Conservation (phyloP, 2,888 invertebrate species). For the Tachina fera region DNA sequence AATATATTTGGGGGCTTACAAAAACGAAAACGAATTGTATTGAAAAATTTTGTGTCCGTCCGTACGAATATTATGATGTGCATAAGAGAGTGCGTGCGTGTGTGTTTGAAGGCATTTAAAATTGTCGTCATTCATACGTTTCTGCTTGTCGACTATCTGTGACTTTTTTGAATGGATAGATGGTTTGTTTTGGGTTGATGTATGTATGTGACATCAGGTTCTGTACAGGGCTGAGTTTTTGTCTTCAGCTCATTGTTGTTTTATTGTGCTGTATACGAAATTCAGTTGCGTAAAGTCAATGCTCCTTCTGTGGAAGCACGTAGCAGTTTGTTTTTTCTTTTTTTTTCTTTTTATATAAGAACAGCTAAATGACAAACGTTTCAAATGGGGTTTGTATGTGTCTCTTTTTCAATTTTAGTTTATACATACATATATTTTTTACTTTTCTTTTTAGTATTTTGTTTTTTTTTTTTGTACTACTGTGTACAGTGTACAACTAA, state of each 20-base stretch:
- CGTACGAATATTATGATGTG: slow-evolving; percentile 12
- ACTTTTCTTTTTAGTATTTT: slow-evolving; percentile 23
- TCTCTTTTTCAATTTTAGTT: slow-evolving; percentile 29
- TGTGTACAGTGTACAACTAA: slow-evolving; percentile 49
- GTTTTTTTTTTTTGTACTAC: slow-evolving; percentile 47
- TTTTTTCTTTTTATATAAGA: slow-evolving; percentile 42
- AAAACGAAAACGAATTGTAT: slow-evolving; percentile 78
- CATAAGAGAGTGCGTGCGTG: neutral
- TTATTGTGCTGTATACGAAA: slow-evolving; percentile 47
- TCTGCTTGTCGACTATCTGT: slow-evolving; percentile 56
- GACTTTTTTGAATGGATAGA: slow-evolving; percentile 47
- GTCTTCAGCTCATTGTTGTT: slow-evolving; percentile 52
- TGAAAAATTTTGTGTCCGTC: slow-evolving; percentile 74
- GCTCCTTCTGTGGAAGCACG: slow-evolving; percentile 82
- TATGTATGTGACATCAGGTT: slow-evolving; percentile 65
- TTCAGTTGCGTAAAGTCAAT: slow-evolving; percentile 78
- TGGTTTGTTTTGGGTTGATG: slow-evolving; percentile 60
- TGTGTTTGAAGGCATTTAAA: slow-evolving; percentile 52
- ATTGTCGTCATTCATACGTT: slow-evolving; percentile 66
- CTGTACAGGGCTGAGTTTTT: slow-evolving; percentile 51
- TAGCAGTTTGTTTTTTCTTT: slow-evolving; percentile 73
- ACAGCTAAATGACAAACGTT: slow-evolving; percentile 71
- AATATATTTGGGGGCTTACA: slow-evolving; percentile 53
- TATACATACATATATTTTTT: slow-evolving; percentile 5
- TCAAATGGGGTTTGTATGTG: slow-evolving; percentile 66